Conservation (phyloP, 2,113 vertebrate species). For the Silurus meridionalis region DNA sequence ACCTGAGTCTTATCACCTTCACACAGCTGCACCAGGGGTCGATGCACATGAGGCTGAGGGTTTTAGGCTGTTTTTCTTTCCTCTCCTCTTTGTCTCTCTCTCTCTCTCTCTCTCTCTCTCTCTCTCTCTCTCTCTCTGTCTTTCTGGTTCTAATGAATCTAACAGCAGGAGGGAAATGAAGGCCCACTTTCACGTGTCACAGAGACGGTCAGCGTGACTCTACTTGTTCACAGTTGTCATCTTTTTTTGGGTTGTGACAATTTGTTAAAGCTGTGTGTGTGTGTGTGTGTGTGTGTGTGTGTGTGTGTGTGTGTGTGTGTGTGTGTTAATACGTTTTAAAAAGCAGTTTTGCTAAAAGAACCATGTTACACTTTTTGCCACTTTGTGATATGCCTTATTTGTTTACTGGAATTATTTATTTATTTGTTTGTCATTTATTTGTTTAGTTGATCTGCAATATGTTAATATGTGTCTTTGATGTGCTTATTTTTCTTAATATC, state of each 20-base stretch:
- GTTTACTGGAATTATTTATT: neutral
- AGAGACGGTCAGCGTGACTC: constrained; percentile 5
- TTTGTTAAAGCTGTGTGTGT: constrained; percentile 6
- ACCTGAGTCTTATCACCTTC: constrained; percentile 63
- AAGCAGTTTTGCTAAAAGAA: neutral
- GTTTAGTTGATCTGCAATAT: neutral
- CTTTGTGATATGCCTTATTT: neutral
- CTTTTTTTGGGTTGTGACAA: constrained; percentile 24
- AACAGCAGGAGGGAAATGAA: neutral
- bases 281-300: neutral
- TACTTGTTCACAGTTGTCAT: constrained; percentile 56
- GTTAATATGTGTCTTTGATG: neutral
- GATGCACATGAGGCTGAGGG: constrained; percentile 51
- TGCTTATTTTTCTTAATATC: neutral
- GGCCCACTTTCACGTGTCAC: neutral
- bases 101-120: neutral
- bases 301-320: neutral
- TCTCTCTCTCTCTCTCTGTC: neutral
- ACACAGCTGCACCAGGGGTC: constrained; percentile 59
- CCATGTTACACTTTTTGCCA: neutral
- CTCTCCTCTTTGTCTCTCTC: neutral
- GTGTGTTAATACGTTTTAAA: neutral
- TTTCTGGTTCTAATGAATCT: neutral
- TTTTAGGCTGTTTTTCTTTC: constrained; percentile 42
- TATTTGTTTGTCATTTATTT: neutral